These are phyloP conservation scores for Falco punctatus DNA, from an alignment of 2,113 vertebrate species.

Conservation along the genomic window DNA sequence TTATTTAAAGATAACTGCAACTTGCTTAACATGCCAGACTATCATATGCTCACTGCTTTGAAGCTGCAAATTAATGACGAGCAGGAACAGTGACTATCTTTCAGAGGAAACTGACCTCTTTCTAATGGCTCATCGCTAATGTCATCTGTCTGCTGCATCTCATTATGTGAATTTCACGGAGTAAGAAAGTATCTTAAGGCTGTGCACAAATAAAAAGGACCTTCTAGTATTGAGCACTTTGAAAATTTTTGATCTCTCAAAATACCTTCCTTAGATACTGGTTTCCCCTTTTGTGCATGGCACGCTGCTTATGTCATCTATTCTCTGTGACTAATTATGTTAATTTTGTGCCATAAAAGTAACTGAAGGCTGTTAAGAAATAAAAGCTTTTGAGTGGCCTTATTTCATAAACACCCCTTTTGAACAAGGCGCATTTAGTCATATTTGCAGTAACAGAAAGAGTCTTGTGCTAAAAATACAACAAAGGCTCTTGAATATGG, in stretches of 20 bases:
- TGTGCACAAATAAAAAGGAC: slow-evolving; percentile 98
- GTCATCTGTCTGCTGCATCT: slow-evolving; percentile 97
- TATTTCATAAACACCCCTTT: slow-evolving; percentile 88
- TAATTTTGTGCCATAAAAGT: slow-evolving; percentile 92
- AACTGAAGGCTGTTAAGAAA: slow-evolving; percentile 86
- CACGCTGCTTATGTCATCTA: slow-evolving; percentile 84
- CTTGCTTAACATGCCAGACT: slow-evolving; percentile 91
- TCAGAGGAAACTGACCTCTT: slow-evolving; percentile 95
- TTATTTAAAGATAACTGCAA: slow-evolving; percentile 93
- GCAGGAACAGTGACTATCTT: slow-evolving; percentile 93
- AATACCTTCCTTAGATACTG: slow-evolving; percentile 92
- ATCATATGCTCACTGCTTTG: slow-evolving; percentile 94
- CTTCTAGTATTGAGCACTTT: slow-evolving; percentile 95
- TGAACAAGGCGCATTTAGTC: slow-evolving; percentile 85
- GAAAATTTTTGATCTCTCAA: slow-evolving; percentile 95
- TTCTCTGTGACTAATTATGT: slow-evolving; percentile 90
- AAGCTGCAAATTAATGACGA: slow-evolving; percentile 97
- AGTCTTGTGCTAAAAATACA: slow-evolving; percentile 90
- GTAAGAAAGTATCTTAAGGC: slow-evolving; percentile 95
- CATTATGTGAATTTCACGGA: slow-evolving; percentile 96
- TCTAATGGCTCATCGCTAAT: slow-evolving; percentile 95
- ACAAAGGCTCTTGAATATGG: slow-evolving; percentile 86
- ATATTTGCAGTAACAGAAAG: slow-evolving; percentile 89
- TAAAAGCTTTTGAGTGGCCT: slow-evolving; percentile 84
- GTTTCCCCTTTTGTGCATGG: slow-evolving; percentile 81